Conservation (phyloP, 2,888 invertebrate species). For the Pheosia tremula region DNA sequence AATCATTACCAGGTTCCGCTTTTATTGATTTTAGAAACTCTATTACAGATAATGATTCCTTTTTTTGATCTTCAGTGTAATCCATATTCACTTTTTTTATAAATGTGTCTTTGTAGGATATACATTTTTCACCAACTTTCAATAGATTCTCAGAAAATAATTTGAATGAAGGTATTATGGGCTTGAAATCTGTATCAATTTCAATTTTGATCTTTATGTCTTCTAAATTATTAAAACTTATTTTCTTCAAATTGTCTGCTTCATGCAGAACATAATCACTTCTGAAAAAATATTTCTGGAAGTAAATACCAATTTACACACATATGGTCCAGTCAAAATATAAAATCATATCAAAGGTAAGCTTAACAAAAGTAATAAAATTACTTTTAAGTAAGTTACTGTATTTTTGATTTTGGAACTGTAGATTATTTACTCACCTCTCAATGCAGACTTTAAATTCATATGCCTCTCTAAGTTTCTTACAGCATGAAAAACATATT, state of each 20-base stretch:
- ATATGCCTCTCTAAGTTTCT: conserved; percentile 56
- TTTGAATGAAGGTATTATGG: conserved; percentile 22
- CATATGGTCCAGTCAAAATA: not conserved
- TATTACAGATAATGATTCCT: conserved; percentile 42
- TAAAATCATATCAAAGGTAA: too few species aligned
- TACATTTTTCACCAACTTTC: conserved; percentile 24
- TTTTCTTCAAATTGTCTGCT: conserved; percentile 40
- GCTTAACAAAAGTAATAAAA: too few species aligned
- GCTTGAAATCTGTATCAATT: conserved; percentile 32
- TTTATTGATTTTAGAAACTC: conserved; percentile 57
- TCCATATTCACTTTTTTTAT: conserved; percentile 44
- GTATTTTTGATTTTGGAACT: too few species aligned
- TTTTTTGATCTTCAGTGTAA: conserved; percentile 13
- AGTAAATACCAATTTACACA: not conserved
- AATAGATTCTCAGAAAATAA: conserved; percentile 29
- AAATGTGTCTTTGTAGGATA: conserved; percentile 41
- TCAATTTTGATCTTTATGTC: conserved; percentile 54
- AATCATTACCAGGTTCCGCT: conserved; percentile 44
- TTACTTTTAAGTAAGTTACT: too few species aligned
- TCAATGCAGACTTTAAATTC: conserved; percentile 59
- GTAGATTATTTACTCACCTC: conserved; percentile 40
- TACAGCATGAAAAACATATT: conserved; percentile 65
- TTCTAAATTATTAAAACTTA: conserved; percentile 53
- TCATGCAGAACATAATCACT: conserved; percentile 49
- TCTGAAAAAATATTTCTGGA: conserved; percentile 36